These are phyloP conservation scores for Phalacrocorax brasilianus DNA, from an alignment of 2,113 vertebrate species.

Conservation along the genomic window DNA sequence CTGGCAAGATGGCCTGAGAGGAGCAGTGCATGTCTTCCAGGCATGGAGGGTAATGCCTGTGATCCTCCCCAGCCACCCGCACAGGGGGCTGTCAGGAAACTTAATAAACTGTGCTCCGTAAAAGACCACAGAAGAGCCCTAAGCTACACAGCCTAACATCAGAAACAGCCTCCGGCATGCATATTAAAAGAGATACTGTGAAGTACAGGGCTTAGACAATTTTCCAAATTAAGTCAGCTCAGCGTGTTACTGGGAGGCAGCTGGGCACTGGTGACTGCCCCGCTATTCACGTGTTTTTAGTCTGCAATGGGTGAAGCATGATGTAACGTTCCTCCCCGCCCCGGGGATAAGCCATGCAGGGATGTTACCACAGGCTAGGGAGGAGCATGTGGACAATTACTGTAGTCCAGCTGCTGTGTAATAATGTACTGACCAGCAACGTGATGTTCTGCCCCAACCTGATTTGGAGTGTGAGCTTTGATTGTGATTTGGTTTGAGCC, in stretches of 20 bases:
- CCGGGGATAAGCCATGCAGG: background rate
- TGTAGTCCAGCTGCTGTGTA: background rate
- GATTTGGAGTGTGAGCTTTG: background rate
- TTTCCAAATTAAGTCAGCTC: background rate
- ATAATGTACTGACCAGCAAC: background rate
- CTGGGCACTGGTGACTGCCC: background rate
- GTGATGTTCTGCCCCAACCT: background rate
- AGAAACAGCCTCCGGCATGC: background rate
- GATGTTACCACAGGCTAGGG: background rate
- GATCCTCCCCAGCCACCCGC: background rate
- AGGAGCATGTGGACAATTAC: background rate
- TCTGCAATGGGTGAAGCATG: background rate
- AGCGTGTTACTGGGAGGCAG: background rate
- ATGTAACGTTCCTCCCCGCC: background rate
- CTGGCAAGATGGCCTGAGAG: background rate
- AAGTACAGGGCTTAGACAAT: background rate
- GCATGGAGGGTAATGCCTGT: background rate
- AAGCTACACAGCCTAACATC: background rate
- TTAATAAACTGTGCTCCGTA: background rate
- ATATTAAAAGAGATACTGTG: background rate
- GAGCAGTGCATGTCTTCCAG: background rate
- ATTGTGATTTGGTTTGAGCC: background rate
- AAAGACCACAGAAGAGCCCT: background rate
- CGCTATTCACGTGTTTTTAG: background rate
- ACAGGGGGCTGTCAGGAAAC: background rate